Conservation (phyloP, 2,888 invertebrate genomes). For the Autographa gamma region DNA sequence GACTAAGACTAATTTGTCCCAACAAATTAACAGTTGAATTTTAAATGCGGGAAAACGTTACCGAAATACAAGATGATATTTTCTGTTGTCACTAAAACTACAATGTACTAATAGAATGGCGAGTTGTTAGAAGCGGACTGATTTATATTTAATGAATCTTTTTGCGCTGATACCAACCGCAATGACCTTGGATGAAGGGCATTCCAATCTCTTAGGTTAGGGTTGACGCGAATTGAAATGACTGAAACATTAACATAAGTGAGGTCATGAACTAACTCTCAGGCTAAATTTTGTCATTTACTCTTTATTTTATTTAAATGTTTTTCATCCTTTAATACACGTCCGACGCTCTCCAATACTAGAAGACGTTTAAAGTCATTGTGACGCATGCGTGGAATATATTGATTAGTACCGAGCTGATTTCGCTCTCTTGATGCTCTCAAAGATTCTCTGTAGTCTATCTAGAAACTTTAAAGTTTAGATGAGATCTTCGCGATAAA, state of each 20-base stretch:
- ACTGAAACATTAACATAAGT: neutral
- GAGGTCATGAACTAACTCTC: neutral
- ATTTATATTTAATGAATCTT: conserved; percentile 16
- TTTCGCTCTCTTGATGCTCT: conserved; percentile 69
- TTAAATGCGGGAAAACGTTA: neutral
- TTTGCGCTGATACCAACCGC: conserved; percentile 19
- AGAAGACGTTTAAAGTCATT: conserved; percentile 66
- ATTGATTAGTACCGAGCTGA: conserved; percentile 82
- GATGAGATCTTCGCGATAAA: conserved; percentile 38
- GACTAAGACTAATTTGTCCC: no score
- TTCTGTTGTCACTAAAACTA: conserved; percentile 9
- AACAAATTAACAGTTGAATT: neutral
- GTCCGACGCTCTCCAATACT: conserved; percentile 66
- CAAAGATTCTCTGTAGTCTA: conserved; percentile 48
- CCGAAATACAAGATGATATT: neutral
- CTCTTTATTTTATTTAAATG: neutral
- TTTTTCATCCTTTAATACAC: conserved; percentile 35
- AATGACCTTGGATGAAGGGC: conserved; percentile 51
- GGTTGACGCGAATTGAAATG: conserved; percentile 21
- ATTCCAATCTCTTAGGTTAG: conserved; percentile 44
- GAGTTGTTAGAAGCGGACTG: neutral
- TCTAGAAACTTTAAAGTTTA: conserved; percentile 43
- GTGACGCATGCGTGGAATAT: conserved; percentile 86
- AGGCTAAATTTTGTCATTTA: neutral
- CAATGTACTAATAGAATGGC: neutral